These are phyloP conservation scores for Oryzias sinensis DNA, from an alignment of 2,797 vertebrate species.

Conservation along the genomic window DNA sequence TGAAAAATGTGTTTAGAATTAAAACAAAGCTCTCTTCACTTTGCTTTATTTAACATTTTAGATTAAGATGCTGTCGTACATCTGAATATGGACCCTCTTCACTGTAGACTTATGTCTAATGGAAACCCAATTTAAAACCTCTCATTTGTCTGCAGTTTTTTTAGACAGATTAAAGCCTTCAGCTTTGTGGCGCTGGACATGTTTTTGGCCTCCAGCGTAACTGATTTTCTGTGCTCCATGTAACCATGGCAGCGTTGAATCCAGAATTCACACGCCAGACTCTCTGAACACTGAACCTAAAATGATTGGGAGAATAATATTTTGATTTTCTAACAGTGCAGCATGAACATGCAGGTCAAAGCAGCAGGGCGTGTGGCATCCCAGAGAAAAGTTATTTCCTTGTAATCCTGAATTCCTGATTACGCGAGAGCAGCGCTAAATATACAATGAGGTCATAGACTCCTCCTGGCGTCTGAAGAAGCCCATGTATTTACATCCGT, in stretches of 20 bases:
- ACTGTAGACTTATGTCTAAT: not conserved
- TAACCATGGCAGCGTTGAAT: conserved; percentile 16
- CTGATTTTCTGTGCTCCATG: conserved; percentile 10
- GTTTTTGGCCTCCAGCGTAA: conserved; percentile 7
- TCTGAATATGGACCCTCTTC: not conserved
- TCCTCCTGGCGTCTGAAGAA: conserved; percentile 40
- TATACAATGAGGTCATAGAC: conserved; percentile 46
- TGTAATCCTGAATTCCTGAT: conserved; percentile 21
- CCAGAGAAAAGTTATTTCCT: not conserved
- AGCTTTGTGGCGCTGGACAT: conserved; percentile 16
- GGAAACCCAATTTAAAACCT: not conserved
- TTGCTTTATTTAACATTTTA: not conserved
- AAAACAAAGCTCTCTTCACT: not conserved
- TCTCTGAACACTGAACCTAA: conserved; percentile 28
- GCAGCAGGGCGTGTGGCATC: conserved; percentile 11
- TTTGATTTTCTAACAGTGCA: conserved; percentile 34
- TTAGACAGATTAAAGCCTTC: not conserved
- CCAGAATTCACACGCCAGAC: conserved; percentile 4
- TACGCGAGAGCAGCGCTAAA: conserved; percentile 26
- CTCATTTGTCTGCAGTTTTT: not conserved
- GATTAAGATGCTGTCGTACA: not conserved
- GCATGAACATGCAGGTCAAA: conserved; percentile 19
- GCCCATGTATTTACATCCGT: conserved; percentile 31
- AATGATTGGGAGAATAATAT: conserved; percentile 28
- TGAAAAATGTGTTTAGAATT: no score